Percentiles rank a stretch among this genome's conserved stretches.
These are phyloP conservation scores for Coluber constrictor DNA, from an alignment of 2,797 vertebrate species.

Conservation along the genomic window DNA sequence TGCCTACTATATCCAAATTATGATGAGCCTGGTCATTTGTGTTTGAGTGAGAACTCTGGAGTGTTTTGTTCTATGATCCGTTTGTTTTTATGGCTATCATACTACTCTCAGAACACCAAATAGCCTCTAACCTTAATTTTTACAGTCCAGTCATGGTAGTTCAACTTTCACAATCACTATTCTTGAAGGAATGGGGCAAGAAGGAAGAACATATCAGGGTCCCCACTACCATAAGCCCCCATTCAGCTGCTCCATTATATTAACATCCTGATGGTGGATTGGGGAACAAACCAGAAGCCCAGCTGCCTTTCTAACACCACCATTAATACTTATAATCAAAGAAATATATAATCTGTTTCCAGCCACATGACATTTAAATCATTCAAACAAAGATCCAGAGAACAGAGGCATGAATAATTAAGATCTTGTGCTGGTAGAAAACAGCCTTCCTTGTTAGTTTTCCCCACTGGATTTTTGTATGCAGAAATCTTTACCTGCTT, in stretches of 20 bases:
- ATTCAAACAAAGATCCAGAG: background rate
- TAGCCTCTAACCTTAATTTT: background rate
- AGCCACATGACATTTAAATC: background rate
- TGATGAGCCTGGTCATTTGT: background rate
- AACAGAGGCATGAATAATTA: background rate
- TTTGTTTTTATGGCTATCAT: background rate
- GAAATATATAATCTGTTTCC: background rate
- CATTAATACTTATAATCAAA: background rate
- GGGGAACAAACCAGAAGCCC: background rate
- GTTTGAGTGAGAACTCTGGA: background rate
- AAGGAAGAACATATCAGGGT: background rate
- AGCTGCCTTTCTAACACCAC: background rate
- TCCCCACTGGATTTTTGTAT: background rate
- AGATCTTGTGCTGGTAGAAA: background rate
- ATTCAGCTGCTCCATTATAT: background rate
- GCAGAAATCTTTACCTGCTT: background rate
- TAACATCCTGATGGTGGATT: background rate
- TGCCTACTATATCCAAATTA: background rate
- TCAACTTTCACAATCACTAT: background rate
- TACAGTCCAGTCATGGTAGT: background rate
- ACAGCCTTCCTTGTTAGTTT: background rate
- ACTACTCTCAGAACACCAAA: background rate
- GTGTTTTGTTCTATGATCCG: background rate
- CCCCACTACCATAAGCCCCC: background rate
- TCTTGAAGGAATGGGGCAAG: background rate